phyloP scores from a whole-genome alignment of 2,113 vertebrate species.

The Columbina picui region DNA sequence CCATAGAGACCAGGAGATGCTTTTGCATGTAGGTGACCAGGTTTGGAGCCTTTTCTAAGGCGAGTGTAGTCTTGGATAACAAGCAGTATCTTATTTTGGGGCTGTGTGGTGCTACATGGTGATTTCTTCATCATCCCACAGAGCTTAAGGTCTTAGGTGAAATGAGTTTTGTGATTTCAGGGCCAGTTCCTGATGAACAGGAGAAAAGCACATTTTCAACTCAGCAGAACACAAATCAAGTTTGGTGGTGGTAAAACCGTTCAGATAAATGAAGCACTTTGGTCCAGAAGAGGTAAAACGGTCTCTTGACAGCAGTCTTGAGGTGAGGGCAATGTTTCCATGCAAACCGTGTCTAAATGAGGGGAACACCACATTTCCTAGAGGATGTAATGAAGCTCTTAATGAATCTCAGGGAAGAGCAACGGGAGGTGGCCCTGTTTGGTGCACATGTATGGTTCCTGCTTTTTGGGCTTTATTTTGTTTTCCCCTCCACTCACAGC shows the following conservation, averaged over 20 bases:
- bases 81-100: neutral
- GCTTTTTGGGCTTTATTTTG: neutral
- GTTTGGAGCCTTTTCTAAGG: neutral
- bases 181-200: neutral
- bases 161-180: neutral
- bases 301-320: neutral
- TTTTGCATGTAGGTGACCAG: neutral
- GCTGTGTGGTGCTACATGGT: neutral
- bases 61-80: neutral
- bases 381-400: neutral
- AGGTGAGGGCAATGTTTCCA: neutral
- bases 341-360: accelerated
- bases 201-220: neutral
- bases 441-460: neutral
- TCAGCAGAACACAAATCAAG: accelerated
- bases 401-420: neutral
- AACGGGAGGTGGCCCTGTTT: neutral
- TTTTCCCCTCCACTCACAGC: neutral
- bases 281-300: neutral
- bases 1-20: neutral
- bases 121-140: neutral
- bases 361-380: neutral
- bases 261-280: neutral
- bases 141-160: neutral
- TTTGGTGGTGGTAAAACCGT: neutral